Conservation (phyloP, 2,797 vertebrate genomes). For the Acipenser ruthenus region DNA sequence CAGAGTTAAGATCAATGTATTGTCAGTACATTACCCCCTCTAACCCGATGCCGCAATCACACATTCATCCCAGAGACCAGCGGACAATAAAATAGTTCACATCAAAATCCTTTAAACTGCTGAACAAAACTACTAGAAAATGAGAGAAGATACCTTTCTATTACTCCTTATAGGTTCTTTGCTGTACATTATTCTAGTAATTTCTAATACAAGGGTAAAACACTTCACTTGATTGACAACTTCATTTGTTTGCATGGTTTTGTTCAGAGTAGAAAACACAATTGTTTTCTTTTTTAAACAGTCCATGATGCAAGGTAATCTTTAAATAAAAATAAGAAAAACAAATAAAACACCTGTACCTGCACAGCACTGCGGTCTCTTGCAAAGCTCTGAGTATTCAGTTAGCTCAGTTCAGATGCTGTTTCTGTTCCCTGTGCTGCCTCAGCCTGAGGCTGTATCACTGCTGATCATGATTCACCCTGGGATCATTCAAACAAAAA, state of each 20-base stretch:
- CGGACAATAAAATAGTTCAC: too few relatives aligned
- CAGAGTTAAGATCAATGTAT: not conserved
- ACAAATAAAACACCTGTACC: conserved; percentile 5
- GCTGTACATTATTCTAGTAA: too few relatives aligned
- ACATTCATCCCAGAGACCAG: not conserved
- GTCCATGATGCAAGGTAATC: too few relatives aligned
- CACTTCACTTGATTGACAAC: too few relatives aligned
- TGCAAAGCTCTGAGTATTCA: not conserved
- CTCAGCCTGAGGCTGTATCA: conserved; percentile 4
- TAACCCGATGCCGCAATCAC: not conserved
- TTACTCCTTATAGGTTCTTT: too few relatives aligned
- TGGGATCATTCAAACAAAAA: conserved; percentile 4
- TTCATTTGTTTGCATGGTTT: too few relatives aligned
- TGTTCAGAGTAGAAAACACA: too few relatives aligned
- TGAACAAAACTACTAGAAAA: too few relatives aligned
- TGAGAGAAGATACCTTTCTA: too few relatives aligned
- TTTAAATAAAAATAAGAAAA: not conserved
- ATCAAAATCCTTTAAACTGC: too few relatives aligned
- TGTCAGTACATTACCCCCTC: not conserved
- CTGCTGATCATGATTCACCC: conserved; percentile 13
- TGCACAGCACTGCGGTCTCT: conserved; percentile 3
- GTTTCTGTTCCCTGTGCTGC: conserved; percentile 7
- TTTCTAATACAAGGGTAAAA: too few relatives aligned
- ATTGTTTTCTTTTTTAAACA: too few relatives aligned
- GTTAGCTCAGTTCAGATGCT: not conserved